Evolutionary conservation across 1,140 invertebrate genomes (phyloP).

Genomic region (Ips typographus): DNA sequence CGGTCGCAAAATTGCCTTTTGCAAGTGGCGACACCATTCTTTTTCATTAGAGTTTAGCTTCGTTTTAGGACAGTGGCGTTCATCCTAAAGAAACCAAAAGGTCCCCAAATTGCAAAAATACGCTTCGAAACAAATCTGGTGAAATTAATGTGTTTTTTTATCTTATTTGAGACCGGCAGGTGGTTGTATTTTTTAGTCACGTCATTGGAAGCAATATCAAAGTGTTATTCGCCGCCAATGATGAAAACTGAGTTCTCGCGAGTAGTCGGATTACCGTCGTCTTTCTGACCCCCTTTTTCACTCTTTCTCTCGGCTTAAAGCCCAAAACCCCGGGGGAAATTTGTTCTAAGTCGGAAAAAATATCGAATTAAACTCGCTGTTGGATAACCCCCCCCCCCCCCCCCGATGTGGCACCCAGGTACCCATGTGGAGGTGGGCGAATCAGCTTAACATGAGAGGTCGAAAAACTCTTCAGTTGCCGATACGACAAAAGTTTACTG

Average conservation of each 20-base stretch:
- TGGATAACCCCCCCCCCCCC: background rate
- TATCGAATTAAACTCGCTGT: constrained; percentile 13
- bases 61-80: background rate
- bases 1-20: constrained; percentile 11
- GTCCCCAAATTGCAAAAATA: too few relatives aligned
- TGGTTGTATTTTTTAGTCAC: too few relatives aligned
- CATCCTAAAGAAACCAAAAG: background rate
- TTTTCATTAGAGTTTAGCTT: constrained; percentile 5
- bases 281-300: constrained; percentile 7
- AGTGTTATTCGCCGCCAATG: too few relatives aligned
- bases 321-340: constrained; percentile 10
- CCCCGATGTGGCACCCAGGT: background rate
- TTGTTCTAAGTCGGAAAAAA: constrained; percentile 14
- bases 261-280: constrained; percentile 6
- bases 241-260: background rate
- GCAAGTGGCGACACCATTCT: constrained; percentile 14
- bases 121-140: too few relatives aligned
- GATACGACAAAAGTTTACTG: background rate
- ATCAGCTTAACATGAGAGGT: background rate
- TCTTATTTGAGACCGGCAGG: too few relatives aligned
- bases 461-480: background rate
- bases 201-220: too few relatives aligned
- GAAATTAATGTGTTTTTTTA: too few relatives aligned
- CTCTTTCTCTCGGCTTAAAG: constrained; percentile 11
- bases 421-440: background rate